phyloP scores from a whole-genome alignment of 2,113 vertebrate species.

The Bagarius yarrelli region DNA sequence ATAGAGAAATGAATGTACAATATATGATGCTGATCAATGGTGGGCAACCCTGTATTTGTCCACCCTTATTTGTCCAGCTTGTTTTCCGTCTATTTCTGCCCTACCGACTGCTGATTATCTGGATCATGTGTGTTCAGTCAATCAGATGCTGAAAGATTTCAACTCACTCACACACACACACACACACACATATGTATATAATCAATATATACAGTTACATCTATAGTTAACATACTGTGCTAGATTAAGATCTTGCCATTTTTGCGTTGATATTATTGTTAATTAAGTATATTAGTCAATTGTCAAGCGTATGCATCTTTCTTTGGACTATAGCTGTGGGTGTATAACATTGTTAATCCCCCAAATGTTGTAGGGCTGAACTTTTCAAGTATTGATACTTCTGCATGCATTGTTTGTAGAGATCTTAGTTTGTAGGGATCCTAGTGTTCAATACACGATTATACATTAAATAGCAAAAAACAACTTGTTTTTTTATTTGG shows the following conservation, averaged over 20 bases:
- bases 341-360: not conserved
- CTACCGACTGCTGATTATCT: too few species aligned
- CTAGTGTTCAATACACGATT: not conserved
- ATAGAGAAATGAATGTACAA: not conserved
- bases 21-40: not conserved
- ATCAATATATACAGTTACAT: too few species aligned
- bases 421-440: too few species aligned
- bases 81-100: too few species aligned
- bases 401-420: too few species aligned
- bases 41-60: too few species aligned
- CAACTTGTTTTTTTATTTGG: not conserved
- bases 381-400: not conserved
- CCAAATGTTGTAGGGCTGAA: not conserved
- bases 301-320: not conserved
- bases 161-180: too few species aligned
- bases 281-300: not conserved
- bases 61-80: too few species aligned
- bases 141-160: too few species aligned
- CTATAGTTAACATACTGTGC: not conserved
- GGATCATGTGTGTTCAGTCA: too few species aligned
- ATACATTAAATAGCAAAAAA: not conserved
- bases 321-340: not conserved
- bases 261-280: not conserved
- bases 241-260: not conserved
- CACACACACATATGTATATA: too few species aligned